Evolutionary conservation across 2,797 vertebrate genomes (phyloP), one percentile per base, ranked within the genome.

Genomic region (Amblyopsis hoosieri): DNA sequence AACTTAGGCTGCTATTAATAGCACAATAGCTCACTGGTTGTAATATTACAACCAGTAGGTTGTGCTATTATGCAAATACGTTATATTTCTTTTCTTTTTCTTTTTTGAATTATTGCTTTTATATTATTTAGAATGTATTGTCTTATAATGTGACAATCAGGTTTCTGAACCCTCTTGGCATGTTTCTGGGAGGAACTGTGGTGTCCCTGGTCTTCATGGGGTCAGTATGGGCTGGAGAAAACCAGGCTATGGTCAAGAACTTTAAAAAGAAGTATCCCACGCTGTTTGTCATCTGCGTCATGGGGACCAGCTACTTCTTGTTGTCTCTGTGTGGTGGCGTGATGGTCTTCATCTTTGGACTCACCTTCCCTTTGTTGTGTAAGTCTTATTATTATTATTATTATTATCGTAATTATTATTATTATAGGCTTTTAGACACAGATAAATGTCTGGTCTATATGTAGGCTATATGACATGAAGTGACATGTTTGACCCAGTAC

Each of bases 321-420:
- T 93, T 99, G 66, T 98, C 95, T 17, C 89, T 98, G 75, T 96
- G 92, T 9, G 97, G 96, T 3, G 97, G 97, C 0, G 96, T 99
- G 80, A 93, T 98, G 95, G 96, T 99, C 72, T 98, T 99, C 74
- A 90, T 99, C 83, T 97, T 99, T 42, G 98, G 97, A 55, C 97
- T 99, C 90, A 96, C 96, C 0, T 96, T 99, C 72, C 97, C 98
- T 55, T 83, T 99, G 80, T 84, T 99, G 73, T 75, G 97, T 99
- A 85, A 97, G 97, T 96, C 57, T 54, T n/a, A 5, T 12, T 3
- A 7, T 42, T 42, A 42, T 37, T 37, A 6, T 37, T 37, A 37
- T 37, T 37, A 1, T 37, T 9, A 37, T 42, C n/a, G n/a, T n/a
- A n/a, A 3, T 23, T 3, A 37, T 42, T 42, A 7, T 42, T 42